These are phyloP conservation scores for Condylostylus longicornis DNA, from an alignment of 1,140 invertebrate species.

Conservation along the genomic window DNA sequence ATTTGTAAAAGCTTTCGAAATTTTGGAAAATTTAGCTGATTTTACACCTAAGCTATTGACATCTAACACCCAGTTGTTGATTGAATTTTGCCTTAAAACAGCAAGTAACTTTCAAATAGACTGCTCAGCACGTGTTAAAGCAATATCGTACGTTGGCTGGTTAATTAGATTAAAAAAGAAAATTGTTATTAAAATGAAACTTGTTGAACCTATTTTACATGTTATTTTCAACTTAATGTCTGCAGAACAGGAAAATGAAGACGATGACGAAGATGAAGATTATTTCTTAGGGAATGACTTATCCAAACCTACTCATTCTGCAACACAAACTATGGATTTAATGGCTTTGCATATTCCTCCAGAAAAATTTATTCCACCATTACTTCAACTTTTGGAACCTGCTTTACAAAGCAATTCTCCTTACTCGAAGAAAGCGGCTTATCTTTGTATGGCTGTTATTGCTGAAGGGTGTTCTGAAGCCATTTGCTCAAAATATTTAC, in stretches of 20 bases:
- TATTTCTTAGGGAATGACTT: conserved; percentile 44
- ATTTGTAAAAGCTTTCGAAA: conserved; percentile 48
- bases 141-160: conserved; percentile 48
- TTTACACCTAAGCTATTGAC: conserved; percentile 45
- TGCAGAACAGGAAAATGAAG: conserved; percentile 34
- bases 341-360: conserved; percentile 62
- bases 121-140: conserved; percentile 47
- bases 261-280: conserved; percentile 37
- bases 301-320: conserved; percentile 45
- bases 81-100: conserved; percentile 52
- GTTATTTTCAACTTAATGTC: conserved; percentile 55
- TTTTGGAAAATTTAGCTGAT: conserved; percentile 58
- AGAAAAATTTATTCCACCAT: conserved; percentile 54
- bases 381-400: conserved; percentile 47
- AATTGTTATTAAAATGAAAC: conserved; percentile 54
- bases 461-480: conserved; percentile 69
- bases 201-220: conserved; percentile 53
- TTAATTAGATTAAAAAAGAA: conserved; percentile 55
- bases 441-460: conserved; percentile 55
- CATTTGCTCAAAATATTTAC: conserved; percentile 54
- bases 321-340: conserved; percentile 58
- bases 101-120: conserved; percentile 38
- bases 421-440: conserved; percentile 51
- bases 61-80: conserved; percentile 45
- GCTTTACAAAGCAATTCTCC: conserved; percentile 41